Base-by-base conservation (phyloP, 2,797 vertebrate species). In the Platyrinchus mystaceus region DNA sequence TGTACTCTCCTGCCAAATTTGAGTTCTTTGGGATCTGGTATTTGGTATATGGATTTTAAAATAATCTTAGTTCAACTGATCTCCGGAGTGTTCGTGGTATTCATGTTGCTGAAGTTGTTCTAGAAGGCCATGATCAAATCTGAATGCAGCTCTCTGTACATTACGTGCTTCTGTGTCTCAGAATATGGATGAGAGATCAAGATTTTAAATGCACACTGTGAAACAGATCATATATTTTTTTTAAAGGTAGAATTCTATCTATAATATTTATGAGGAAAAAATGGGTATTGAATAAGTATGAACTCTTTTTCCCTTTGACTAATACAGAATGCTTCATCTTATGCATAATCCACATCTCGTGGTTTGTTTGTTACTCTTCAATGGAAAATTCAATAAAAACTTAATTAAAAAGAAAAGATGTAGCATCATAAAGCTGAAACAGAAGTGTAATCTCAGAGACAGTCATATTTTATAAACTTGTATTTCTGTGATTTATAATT, bases 351-450 rank as follows among this genome's bases (percentile, higher is more conserved):
- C 50, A 74, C 21, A 81, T 43, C 5, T 79, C 32, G 64, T 30
- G 22, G 37, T 83, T 94, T 93, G 34, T 66, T 85, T 96, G 41
- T 41, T 92, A 73, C 30, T 60, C 39, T 87, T 87, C 85, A 41
- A 44, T 60, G 60, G 69, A 94, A 96, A 96, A 91, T 47, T 90
- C 85, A 89, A 86, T 91, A 84, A 93, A 93, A 95, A 74, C 16
- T 73, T 96, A 93, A 91, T 92, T 96, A 92, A 93, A 96, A 93
- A 80, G 76, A 84, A 70, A 84, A 78, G 27, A 96, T 74, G 15
- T 10, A 68, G 18, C 47, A 62, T 24, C 23, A 87, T 74, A 94
- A 96, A 96, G 28, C 17, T 78, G 43, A 93, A 96, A 77, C 18
- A 92, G 56, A 93, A 89, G 12, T 50, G 6, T 37, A 93, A 53